These are phyloP conservation scores for Teleogryllus occipitalis DNA, from an alignment of 1,140 invertebrate genomes.

Conservation along the genomic window DNA sequence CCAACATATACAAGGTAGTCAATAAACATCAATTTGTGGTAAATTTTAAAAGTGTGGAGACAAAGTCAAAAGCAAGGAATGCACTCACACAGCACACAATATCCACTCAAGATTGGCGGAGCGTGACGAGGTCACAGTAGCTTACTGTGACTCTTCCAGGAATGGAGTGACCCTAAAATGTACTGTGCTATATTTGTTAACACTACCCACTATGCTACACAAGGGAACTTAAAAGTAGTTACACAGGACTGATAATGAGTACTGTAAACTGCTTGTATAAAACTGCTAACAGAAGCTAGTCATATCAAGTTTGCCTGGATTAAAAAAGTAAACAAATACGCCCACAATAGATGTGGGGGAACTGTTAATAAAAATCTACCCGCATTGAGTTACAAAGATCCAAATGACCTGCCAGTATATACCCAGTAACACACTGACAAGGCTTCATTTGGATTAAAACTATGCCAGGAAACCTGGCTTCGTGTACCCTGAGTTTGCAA, in stretches of 20 bases:
- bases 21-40: background rate
- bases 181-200: background rate
- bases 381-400: background rate
- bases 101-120: slow-evolving; percentile 3
- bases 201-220: background rate
- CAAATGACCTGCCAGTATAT: background rate
- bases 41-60: background rate
- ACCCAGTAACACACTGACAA: background rate
- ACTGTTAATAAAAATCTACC: slow-evolving; percentile 2
- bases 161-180: background rate
- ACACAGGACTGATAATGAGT: background rate
- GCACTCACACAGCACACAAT: background rate
- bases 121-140: background rate
- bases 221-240: background rate
- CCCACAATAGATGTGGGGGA: background rate
- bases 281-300: background rate
- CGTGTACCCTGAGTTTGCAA: background rate
- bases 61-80: background rate
- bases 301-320: background rate
- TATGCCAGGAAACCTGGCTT: background rate
- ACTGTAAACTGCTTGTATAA: background rate
- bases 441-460: background rate
- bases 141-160: background rate
- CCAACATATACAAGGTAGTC: background rate
- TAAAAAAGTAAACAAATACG: background rate